phyloP scores from a whole-genome alignment of 2,797 vertebrate species.

The Sebastes matsubarae region DNA sequence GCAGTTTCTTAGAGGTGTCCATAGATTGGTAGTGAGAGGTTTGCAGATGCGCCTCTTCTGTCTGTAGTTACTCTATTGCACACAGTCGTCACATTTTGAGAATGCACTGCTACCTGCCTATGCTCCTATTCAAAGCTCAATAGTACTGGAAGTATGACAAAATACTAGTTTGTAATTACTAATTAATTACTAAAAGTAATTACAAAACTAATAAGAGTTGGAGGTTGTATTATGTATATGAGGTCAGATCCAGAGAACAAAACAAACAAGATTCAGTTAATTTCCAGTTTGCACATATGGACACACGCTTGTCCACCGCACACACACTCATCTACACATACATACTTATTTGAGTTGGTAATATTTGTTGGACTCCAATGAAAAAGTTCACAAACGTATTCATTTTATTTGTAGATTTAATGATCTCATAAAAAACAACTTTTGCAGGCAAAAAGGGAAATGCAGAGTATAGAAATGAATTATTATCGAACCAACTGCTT shows the following conservation, averaged over 20 bases:
- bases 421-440: not conserved
- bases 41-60: too few relatives aligned
- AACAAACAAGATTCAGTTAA: not conserved
- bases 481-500: conserved; percentile 2
- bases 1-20: too few relatives aligned
- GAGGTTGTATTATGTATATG: not conserved
- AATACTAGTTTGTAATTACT: not conserved
- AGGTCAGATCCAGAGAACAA: not conserved
- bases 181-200: too few relatives aligned
- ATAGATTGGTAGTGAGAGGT: too few relatives aligned
- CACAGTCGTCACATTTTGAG: not conserved
- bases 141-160: not conserved
- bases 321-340: not conserved
- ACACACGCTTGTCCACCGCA: not conserved
- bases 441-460: not conserved
- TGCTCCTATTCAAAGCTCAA: not conserved
- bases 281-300: not conserved
- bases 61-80: not conserved
- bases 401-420: not conserved
- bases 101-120: not conserved
- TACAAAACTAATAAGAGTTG: too few relatives aligned
- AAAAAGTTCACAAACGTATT: not conserved
- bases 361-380: not conserved
- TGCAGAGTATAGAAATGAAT: not conserved
- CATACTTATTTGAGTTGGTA: not conserved